Evolutionary conservation across 2,797 vertebrate species (phyloP), one percentile per base, ranked within the genome.

Genomic region (Sylvia borin): DNA sequence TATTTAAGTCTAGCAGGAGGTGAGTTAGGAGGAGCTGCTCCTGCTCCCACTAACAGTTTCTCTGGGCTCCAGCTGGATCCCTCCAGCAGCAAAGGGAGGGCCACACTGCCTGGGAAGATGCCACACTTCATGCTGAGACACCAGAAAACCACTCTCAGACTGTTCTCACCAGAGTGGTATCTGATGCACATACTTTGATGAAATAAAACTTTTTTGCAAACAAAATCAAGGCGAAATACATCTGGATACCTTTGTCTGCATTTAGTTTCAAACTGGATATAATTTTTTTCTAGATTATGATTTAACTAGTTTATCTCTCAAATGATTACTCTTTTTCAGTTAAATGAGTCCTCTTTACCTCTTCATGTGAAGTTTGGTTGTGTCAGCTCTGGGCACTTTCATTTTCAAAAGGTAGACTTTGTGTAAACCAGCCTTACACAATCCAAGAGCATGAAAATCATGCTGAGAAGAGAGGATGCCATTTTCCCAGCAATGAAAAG

Each of bases 41-140:
- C 65, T 36, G 57, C 32, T 66, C 48, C 47, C 43, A 32, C 9
- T 7, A 16, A 43, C 24, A 72, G 27, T 4, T 88, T 50, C 54
- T 57, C 50, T 13, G n/a, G 16, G 22, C 29, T 81, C 43, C 75
- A n/a, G 54, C 21, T 25, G 19, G 60, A 85, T 43, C 6, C 17
- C 16, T 64, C 38, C 34, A 40, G 47, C 50, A 86, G 18, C 45
- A 53, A n/a, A 64, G n/a, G 10, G 16, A 64, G n/a, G 10, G 16
- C 14, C 8, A 13, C 21, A 3, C 10, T 0, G 0, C 34, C 10
- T 7, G 5, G 24, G 13, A 57, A 64, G 21, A 48, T 9, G 21
- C 11, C 61, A 43, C 8, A 5, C 5, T 7, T 47, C 6, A 18
- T 13, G 31, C 27, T 71, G 47, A 68, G 34, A 32, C 17, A 18